Base-by-base conservation (phyloP, 1,140 invertebrate genomes). In the Apis florea region DNA sequence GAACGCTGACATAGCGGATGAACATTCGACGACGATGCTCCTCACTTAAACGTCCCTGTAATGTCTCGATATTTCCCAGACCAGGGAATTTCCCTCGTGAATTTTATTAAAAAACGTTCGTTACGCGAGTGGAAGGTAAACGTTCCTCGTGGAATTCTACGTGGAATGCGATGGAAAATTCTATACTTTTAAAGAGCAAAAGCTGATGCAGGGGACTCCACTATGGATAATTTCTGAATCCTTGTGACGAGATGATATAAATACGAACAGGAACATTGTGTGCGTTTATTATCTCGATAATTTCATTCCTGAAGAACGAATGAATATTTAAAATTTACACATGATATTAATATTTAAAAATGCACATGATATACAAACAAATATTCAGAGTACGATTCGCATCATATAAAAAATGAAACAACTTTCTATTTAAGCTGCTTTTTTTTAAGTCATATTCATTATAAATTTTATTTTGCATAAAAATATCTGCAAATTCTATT, bases 261-360 rank as follows among this genome's bases (percentile, higher is more conserved):
- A 69, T 47, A 21, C 66, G 21, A 47, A 13, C 11, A 11, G 67
- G 67, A 69, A 51, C 51, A 51, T 47, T 47, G 51, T 26, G 47
- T 51, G 67, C 51, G n/a, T 69, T 69, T 69, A n/a, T 69, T 69
- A 49, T 69, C 26, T 68, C 47, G 10, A 13, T 47, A 13, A 26
- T 61, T 61, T 26, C 13, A 17, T 63, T 26, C 3, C 10, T 21
- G 11, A 13, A 5, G 17, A 69, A 51, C 47, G 31, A 40, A 69
- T 47, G 67, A 24, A 24, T 24, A 19, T 40, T 69, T 47, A 69
- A 69, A 69, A 47, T 24, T 47, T 19, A 9, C 4, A 40, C 31
- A 40, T 40, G 3, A 31, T 31, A 40, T 6, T 40, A 40, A 40
- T 40, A 40, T 40, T 40, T 40, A 40, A 40, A 40, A 40, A 40